Evolutionary conservation across 2,888 invertebrate species (phyloP).

Genomic region (Nycteola revayana): DNA sequence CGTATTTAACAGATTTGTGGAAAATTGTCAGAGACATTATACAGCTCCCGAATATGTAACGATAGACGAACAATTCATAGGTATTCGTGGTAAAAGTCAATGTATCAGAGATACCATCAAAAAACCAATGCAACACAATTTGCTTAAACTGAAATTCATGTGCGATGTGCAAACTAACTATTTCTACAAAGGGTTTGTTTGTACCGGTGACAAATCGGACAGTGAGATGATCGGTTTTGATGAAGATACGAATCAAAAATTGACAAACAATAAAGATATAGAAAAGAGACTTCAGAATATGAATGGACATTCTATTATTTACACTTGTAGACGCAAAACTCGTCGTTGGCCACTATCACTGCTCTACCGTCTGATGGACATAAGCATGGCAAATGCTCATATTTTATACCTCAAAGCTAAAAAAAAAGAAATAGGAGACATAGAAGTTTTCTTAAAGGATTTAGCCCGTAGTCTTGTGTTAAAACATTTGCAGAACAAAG

Average conservation of each 20-base stretch:
- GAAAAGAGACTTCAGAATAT: neutral
- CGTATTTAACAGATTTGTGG: conserved; percentile 10
- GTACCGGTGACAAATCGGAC: conserved; percentile 4
- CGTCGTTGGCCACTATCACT: conserved; percentile 21
- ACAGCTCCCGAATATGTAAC: conserved; percentile 22
- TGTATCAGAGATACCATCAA: conserved; percentile 27
- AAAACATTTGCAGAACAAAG: conserved; percentile 9
- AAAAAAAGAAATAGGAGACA: neutral
- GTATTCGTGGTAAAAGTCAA: conserved; percentile 28
- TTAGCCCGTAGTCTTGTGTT: conserved; percentile 5
- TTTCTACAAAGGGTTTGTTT: conserved; percentile 10
- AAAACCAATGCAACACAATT: conserved; percentile 13
- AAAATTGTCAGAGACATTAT: conserved; percentile 5
- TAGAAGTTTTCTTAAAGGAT: conserved; percentile 3
- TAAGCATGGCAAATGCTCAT: conserved; percentile 9
- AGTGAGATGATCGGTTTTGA: neutral
- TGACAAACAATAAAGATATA: neutral
- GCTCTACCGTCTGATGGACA: conserved; percentile 22
- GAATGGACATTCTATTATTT: conserved; percentile 14
- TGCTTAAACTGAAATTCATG: conserved; percentile 3
- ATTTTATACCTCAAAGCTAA: conserved; percentile 2
- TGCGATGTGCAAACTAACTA: conserved; percentile 6
- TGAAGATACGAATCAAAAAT: neutral
- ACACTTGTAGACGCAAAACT: conserved; percentile 13
- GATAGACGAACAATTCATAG: conserved; percentile 28